Base-by-base conservation (phyloP, 2,797 vertebrate genomes). In the Chanos chanos region DNA sequence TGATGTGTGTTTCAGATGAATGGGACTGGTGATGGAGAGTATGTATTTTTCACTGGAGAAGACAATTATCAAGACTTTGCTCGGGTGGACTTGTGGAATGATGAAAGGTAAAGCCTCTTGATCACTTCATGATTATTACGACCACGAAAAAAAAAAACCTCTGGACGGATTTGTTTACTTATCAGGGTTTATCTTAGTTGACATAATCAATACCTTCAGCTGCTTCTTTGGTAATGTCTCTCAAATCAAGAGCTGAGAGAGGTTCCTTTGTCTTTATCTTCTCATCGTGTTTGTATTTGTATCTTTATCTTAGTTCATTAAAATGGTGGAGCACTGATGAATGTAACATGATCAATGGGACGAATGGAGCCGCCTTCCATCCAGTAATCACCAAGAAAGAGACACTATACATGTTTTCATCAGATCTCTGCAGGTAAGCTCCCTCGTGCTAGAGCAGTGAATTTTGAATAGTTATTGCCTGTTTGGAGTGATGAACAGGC, bases 331-430 rank as follows among this genome's bases (percentile, higher is more conserved):
- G 85, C 2, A 87, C 94, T 6, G 85, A 91, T 1, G 48, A 75
- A 0, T 93, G 94, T 75, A 99, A 99, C 48, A 97, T 95, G 95
- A 96, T 99, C 68, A 99, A 98, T n/a, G 97, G 97, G 44, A 98
- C 97, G 3, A 94, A 94, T 1, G 97, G 94, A 18, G 91, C 90
- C 0, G 89, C 87, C 36, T 98, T 98, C 67, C 96, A 99, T 61
- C 91, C 97, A 0, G 40, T 96, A 47, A 68, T 99, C 75, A 77
- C 36, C 54, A 94, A 90, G 77, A 86, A 89, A 0, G 97, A 98
- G 74, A 68, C 51, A 0, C 88, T 99, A 36, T 94, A 92, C 71
- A 87, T 97, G 54, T 99, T 98, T 77, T 87, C 93, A 8, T 94
- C 97, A 1, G 97, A 99, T 63, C 89, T 98, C 59, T 98, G 97